These are phyloP conservation scores for Syngnathus floridae DNA, from an alignment of 2,113 vertebrate species.

Conservation along the genomic window DNA sequence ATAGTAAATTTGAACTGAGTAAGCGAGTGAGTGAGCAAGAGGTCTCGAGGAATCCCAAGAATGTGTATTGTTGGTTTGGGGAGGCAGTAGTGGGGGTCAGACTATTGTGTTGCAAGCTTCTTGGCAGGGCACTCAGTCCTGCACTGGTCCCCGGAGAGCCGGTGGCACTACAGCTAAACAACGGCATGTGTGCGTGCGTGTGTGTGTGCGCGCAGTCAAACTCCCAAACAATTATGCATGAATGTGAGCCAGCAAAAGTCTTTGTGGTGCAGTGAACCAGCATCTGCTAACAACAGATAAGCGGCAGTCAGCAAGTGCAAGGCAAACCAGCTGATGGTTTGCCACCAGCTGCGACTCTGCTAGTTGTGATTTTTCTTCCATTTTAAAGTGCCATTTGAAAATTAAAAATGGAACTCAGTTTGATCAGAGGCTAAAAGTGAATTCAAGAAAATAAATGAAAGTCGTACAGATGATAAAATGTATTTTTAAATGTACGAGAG, in stretches of 20 bases:
- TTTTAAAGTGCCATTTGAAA: neutral
- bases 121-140: constrained; percentile 50
- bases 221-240: constrained; percentile 20
- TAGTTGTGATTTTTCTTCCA: neutral
- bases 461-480: too few relatives aligned
- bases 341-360: neutral
- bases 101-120: constrained; percentile 57
- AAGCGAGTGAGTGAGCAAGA: constrained; percentile 22
- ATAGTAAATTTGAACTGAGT: neutral
- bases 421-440: too few relatives aligned
- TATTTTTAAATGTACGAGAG: too few relatives aligned
- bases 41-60: constrained; percentile 56
- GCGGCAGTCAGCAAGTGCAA: constrained; percentile 2
- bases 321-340: neutral
- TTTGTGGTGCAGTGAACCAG: constrained; percentile 7
- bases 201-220: constrained; percentile 18
- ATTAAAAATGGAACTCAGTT: too few relatives aligned
- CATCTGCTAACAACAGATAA: constrained; percentile 15
- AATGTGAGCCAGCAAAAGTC: neutral
- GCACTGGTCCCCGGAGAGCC: constrained; percentile 40
- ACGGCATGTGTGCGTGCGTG: constrained; percentile 25
- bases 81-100: constrained; percentile 44
- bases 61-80: constrained; percentile 60
- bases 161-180: constrained; percentile 41
- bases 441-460: too few relatives aligned